These are phyloP conservation scores for Cottus gobio DNA, from an alignment of 2,113 vertebrate genomes.

Conservation along the genomic window DNA sequence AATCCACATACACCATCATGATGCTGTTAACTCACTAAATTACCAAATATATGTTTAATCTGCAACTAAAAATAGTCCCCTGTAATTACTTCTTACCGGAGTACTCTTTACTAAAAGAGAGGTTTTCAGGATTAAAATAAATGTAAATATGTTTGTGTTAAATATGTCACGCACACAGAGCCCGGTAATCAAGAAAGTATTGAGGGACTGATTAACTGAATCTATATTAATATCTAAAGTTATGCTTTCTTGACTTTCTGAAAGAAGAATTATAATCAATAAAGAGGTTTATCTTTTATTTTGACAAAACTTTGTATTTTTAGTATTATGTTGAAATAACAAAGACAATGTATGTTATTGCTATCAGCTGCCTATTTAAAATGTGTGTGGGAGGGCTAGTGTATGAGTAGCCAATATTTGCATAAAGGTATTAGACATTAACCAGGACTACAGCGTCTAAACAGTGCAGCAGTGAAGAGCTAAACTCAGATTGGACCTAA, in stretches of 20 bases:
- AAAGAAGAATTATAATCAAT: not conserved
- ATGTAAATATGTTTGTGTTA: too few relatives aligned
- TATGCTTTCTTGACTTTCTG: not conserved
- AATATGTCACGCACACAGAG: too few relatives aligned
- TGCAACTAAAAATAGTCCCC: not conserved
- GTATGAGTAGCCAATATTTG: too few relatives aligned
- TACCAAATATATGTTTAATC: not conserved
- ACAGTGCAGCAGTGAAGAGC: constrained; percentile 40
- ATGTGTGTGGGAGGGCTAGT: not conserved
- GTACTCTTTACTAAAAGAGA: too few relatives aligned
- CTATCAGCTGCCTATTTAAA: not conserved
- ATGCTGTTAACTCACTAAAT: not conserved
- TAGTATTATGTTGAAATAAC: not conserved
- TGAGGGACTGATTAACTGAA: not conserved
- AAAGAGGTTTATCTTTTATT: not conserved
- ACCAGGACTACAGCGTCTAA: too few relatives aligned
- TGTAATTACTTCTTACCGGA: too few relatives aligned
- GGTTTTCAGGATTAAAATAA: too few relatives aligned
- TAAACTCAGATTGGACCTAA: constrained; percentile 65
- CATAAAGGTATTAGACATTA: too few relatives aligned
- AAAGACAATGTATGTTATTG: not conserved
- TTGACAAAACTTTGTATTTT: too few relatives aligned
- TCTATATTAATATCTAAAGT: not conserved
- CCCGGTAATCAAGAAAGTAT: not conserved
- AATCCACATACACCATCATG: not conserved